These are phyloP conservation scores for Scaptomyza hsui DNA, from an alignment of 1,140 invertebrate species.

Conservation along the genomic window DNA sequence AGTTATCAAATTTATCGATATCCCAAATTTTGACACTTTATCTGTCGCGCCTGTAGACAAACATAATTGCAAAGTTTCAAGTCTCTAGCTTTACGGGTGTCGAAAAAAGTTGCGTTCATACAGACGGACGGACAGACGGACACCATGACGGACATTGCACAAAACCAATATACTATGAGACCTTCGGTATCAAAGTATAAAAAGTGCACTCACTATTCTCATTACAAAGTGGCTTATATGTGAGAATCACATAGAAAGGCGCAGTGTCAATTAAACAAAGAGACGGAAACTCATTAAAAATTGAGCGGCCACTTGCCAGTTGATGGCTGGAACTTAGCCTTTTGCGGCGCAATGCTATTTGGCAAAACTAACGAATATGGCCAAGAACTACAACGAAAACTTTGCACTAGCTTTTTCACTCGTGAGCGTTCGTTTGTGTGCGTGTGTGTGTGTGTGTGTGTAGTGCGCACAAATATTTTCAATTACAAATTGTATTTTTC, in stretches of 20 bases:
- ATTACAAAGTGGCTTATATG: slow-evolving; percentile 6
- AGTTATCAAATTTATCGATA: too few species aligned
- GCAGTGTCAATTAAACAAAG: slow-evolving; percentile 42
- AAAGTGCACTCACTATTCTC: too few species aligned
- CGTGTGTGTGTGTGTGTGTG: slow-evolving; percentile 18
- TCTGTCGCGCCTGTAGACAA: too few species aligned
- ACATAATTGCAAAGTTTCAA: too few species aligned
- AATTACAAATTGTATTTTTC: slow-evolving; percentile 82
- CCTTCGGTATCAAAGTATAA: too few species aligned
- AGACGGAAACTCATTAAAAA: slow-evolving; percentile 51
- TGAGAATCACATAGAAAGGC: slow-evolving; percentile 2
- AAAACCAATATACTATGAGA: too few species aligned
- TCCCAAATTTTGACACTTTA: too few species aligned
- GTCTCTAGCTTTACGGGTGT: too few species aligned
- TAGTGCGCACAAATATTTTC: slow-evolving; percentile 72
- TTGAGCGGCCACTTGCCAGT: slow-evolving; percentile 35
- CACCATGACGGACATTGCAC: too few species aligned
- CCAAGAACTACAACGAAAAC: slow-evolving; percentile 37
- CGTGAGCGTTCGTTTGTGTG: not conserved
- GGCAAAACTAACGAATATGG: slow-evolving; percentile 20
- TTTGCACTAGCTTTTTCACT: slow-evolving; percentile 42
- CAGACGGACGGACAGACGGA: too few species aligned
- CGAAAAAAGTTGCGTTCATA: too few species aligned
- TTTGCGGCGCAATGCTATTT: slow-evolving; percentile 1
- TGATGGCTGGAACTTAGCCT: not conserved